Conservation (phyloP, 1,140 invertebrate species). For the Drosophila dunni region DNA sequence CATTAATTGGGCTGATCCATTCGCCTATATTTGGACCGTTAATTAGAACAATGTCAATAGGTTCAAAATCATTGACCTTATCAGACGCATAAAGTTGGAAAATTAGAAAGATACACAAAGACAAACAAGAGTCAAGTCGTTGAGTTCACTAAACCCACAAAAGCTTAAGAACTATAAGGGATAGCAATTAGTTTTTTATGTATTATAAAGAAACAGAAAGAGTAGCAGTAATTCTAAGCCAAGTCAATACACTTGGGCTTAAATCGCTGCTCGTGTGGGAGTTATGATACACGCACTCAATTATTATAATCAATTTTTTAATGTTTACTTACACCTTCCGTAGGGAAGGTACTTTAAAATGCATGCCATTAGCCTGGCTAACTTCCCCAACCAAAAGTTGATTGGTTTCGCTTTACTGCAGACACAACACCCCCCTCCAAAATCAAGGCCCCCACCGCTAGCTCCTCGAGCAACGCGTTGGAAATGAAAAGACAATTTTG, state of each 20-base stretch:
- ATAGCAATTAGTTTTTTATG: no score
- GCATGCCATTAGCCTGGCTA: constrained; percentile 52
- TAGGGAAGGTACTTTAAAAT: constrained; percentile 3
- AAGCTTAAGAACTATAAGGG: no score
- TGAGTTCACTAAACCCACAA: no score
- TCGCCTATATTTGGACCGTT: neutral
- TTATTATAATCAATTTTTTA: constrained; percentile 59
- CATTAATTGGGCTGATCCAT: constrained; percentile 44
- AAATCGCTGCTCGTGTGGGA: no score
- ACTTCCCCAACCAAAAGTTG: constrained; percentile 10
- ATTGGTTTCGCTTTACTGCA: constrained; percentile 33
- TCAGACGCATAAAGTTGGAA: constrained; percentile 4
- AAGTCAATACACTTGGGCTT: neutral
- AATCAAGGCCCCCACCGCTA: neutral
- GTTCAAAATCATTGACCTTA: constrained; percentile 4
- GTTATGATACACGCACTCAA: constrained; percentile 33
- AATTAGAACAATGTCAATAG: constrained; percentile 10
- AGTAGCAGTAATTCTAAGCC: no score
- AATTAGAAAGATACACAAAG: neutral
- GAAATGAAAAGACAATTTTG: constrained; percentile 75
- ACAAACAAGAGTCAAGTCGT: no score
- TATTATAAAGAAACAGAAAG: no score
- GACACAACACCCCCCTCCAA: constrained; percentile 8
- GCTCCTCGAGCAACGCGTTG: neutral
- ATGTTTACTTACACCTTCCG: constrained; percentile 38